These are phyloP conservation scores for Melinaea marsaeus DNA, from an alignment of 2,888 invertebrate species.

Conservation along the genomic window DNA sequence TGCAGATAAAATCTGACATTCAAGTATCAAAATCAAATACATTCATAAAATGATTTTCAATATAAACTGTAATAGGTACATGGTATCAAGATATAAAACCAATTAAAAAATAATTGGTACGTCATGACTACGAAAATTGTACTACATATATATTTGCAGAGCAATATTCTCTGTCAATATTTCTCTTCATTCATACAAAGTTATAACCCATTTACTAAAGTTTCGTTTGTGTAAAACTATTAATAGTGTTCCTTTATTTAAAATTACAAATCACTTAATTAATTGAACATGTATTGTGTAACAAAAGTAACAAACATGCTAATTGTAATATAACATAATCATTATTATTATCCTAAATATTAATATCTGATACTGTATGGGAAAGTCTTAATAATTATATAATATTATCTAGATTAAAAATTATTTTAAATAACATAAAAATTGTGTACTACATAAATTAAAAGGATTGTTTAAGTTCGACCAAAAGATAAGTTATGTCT, in stretches of 20 bases:
- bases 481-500: too few relatives aligned
- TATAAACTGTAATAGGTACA: not conserved
- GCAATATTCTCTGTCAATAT: not conserved
- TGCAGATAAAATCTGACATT: constrained; percentile 10
- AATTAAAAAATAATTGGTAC: constrained; percentile 7
- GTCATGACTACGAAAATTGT: constrained; percentile 1
- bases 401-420: too few relatives aligned
- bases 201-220: not conserved
- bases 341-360: too few relatives aligned
- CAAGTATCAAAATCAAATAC: too few relatives aligned
- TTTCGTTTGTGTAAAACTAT: not conserved
- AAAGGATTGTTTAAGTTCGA: too few relatives aligned
- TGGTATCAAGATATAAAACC: constrained; percentile 4
- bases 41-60: not conserved
- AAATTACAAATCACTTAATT: not conserved
- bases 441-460: too few relatives aligned
- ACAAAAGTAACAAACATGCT: too few relatives aligned
- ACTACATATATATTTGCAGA: constrained; percentile 4
- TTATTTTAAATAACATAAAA: too few relatives aligned
- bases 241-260: not conserved
- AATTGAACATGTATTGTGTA: too few relatives aligned
- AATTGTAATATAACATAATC: too few relatives aligned
- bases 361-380: too few relatives aligned
- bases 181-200: constrained; percentile 1
- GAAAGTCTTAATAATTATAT: too few relatives aligned